A percentile compares a stretch with the other conserved stretches of the same genome.
Evolutionary conservation across 2,888 invertebrate genomes (phyloP).

Genomic region (Lucinisca nassula): DNA sequence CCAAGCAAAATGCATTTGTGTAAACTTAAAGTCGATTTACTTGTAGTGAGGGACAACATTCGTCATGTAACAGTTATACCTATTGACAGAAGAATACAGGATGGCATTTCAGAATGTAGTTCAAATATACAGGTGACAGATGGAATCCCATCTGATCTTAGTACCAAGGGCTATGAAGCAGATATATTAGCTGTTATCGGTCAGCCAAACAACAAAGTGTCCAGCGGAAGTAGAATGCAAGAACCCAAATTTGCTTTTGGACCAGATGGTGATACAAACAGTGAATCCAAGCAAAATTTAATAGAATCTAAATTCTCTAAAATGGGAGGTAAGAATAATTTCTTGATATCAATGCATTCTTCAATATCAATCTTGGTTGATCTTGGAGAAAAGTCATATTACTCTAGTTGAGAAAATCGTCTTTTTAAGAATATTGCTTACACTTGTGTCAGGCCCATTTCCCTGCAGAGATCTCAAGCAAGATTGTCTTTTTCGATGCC

Average conservation of each 20-base stretch:
- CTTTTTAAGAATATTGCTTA: too few relatives aligned
- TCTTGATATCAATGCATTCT: too few relatives aligned
- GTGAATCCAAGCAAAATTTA: constrained; percentile 12
- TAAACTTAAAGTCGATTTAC: constrained; percentile 1
- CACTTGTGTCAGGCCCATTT: too few relatives aligned
- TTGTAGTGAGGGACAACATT: constrained; percentile 57
- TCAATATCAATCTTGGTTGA: too few relatives aligned
- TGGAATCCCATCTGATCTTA: not conserved
- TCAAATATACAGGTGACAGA: not conserved
- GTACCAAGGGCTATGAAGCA: not conserved
- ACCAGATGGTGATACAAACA: constrained; percentile 42
- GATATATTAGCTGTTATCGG: not conserved
- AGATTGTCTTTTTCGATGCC: too few relatives aligned
- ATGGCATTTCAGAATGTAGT: not conserved
- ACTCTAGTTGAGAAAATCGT: too few relatives aligned
- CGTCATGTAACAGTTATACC: constrained; percentile 82
- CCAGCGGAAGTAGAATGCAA: not conserved
- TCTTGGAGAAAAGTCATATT: too few relatives aligned
- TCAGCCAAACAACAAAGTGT: not conserved
- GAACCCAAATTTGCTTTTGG: not conserved
- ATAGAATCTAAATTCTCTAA: constrained; percentile 62
- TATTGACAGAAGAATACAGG: constrained; percentile 62
- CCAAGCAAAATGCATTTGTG: not conserved
- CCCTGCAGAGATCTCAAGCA: too few relatives aligned
- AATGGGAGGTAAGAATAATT: constrained; percentile 64